A percentile compares a stretch with the other conserved stretches of the same genome.
Evolutionary conservation across 53 echinoderm and acorn worm species (phyloP).

Genomic region (Henricia sp.): DNA sequence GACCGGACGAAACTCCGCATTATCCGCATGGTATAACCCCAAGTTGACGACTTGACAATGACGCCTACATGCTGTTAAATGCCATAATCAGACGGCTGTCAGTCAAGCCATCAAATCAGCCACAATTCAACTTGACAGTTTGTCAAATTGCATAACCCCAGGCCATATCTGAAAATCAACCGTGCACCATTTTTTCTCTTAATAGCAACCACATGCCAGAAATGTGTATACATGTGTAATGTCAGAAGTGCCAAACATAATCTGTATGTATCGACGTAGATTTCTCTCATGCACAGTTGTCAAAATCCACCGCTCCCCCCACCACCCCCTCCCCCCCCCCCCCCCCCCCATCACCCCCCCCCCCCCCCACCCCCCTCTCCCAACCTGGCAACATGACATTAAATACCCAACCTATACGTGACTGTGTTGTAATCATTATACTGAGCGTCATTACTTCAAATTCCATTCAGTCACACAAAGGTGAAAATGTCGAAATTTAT

Average conservation of each 20-base stretch:
- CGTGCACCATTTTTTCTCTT: no score
- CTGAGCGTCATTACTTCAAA: no score
- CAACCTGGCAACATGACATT: not conserved
- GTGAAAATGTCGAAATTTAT: no score
- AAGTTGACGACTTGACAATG: constrained; percentile 16
- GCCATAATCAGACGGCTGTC: constrained; percentile 25
- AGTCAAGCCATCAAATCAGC: constrained; percentile 41
- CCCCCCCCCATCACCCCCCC: not conserved
- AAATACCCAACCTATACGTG: not conserved
- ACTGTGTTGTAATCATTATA: no score
- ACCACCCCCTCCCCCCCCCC: not conserved
- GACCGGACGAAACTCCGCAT: constrained; percentile 41
- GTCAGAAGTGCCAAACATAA: no score
- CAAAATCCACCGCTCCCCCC: not conserved
- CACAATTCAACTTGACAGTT: constrained; percentile 55
- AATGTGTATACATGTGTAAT: no score
- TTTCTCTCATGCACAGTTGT: no score
- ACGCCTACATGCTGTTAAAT: constrained; percentile 35
- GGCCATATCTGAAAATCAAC: no score
- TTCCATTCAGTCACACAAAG: no score
- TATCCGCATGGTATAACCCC: constrained; percentile 30
- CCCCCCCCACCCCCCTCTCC: not conserved
- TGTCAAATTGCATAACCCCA: constrained; percentile 44
- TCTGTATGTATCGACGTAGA: no score
- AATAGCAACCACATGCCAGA: no score